Evolutionary conservation across 2,113 vertebrate species (phyloP), one percentile per base, ranked within the genome.

Genomic region (Hypomesus transpacificus): DNA sequence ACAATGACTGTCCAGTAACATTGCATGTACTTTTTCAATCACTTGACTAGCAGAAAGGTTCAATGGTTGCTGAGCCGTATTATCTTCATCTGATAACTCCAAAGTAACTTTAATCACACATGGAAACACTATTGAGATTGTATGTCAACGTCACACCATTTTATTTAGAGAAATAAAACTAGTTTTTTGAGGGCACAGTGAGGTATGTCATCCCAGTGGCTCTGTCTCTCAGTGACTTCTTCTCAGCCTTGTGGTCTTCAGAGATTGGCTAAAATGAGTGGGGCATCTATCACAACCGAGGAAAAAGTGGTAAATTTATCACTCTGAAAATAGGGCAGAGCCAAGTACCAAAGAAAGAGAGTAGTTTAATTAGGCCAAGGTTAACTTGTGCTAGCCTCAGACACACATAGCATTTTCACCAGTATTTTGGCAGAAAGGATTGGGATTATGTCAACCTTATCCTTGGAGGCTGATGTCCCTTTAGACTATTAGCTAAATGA

Each of bases 301-400:
- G 79, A 73, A 85, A 75, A 78, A 76, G 70, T 22, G 75, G 76
- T 85, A 87, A 82, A 91, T 91, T 89, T 89, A 89, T 87, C 89
- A 81, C 86, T 72, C 75, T 80, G 81, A 85, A 92, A 91, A 88
- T 89, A 86, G 88, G 88, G 80, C 88, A 89, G 75, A 82, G 84
- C 82, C 65, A 78, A 68, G 84, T 83, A 71, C 79, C 77, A 83
- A 87, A 81, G 84, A 81, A 88, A 87, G 66, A 83, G 83, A 73
- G 65, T 75, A 82, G 82, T 83, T 80, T 86, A 90, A 91, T 91
- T 88, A 89, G 91, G 88, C 83, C 91, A 92, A 89, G 87, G 90
- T 90, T 91, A 90, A 79, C 64, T 70, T 77, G 72, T 70, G 67
- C 50, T 60, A 56, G 17, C 21, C 46, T 18, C 61, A 51, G 59